Conservation (phyloP, 2,797 vertebrate species). For the Melanotaenia trifasciata region DNA sequence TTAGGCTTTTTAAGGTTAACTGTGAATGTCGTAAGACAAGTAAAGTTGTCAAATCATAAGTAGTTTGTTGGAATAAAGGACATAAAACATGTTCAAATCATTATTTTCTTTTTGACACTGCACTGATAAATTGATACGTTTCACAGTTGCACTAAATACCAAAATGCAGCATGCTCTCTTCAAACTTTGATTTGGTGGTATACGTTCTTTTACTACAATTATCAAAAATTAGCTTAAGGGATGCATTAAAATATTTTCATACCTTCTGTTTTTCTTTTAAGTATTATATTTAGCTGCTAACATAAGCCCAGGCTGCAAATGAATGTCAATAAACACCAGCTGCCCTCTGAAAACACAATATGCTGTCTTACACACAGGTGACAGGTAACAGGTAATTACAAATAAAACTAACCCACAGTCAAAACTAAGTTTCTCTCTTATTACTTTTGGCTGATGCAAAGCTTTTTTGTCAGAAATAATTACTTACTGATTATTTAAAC, state of each 20-base stretch:
- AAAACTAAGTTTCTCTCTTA: constrained; percentile 5
- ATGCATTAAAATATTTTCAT: constrained; percentile 55
- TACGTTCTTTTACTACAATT: constrained; percentile 38
- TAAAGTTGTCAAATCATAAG: background rate
- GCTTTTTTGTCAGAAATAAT: constrained; percentile 1
- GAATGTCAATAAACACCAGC: constrained; percentile 59
- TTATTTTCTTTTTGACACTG: too few species aligned
- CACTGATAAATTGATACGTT: background rate
- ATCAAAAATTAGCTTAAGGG: constrained; percentile 39
- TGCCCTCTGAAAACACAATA: constrained; percentile 48
- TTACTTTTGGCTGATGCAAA: constrained; percentile 8
- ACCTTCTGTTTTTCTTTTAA: constrained; percentile 46
- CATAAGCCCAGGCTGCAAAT: constrained; percentile 64
- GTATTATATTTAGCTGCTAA: constrained; percentile 57
- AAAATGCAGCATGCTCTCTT: background rate
- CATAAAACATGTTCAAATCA: too few species aligned
- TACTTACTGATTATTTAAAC: background rate
- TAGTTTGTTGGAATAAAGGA: background rate
- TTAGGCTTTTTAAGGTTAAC: background rate
- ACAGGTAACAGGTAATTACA: constrained; percentile 9
- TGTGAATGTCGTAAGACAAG: too few species aligned
- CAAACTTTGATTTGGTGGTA: constrained; percentile 30
- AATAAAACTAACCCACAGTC: constrained; percentile 5
- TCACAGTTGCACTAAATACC: background rate
- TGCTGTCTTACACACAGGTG: constrained; percentile 16